Conservation (phyloP, 1,140 invertebrate genomes). For the Temnothorax nylanderi region DNA sequence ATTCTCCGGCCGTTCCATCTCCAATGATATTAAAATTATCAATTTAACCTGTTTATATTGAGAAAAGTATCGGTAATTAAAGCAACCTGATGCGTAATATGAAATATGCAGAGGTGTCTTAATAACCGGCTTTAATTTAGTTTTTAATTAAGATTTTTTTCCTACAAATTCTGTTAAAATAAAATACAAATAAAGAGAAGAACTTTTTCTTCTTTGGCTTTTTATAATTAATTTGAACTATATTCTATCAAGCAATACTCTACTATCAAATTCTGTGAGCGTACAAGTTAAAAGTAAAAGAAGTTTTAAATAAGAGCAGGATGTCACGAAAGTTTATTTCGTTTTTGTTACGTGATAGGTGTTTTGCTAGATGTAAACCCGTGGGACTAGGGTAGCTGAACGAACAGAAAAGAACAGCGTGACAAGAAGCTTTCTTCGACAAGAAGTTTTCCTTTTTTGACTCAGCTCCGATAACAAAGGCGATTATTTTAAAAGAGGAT, state of each 20-base stretch:
- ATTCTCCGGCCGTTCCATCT: conserved; percentile 9
- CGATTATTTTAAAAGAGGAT: conserved; percentile 63
- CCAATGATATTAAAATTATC: conserved; percentile 34
- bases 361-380: conserved; percentile 25
- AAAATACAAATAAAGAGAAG: not conserved
- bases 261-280: not conserved
- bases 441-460: conserved; percentile 4
- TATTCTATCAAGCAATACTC: not conserved
- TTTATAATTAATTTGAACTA: not conserved
- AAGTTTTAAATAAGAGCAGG: not conserved
- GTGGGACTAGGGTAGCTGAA: not conserved
- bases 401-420: not conserved
- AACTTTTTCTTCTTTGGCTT: not conserved
- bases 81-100: not conserved
- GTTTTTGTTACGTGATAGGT: conserved; percentile 30
- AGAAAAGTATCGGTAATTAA: conserved; percentile 14
- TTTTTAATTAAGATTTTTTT: not conserved
- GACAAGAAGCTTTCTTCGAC: conserved; percentile 14
- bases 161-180: not conserved
- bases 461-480: conserved; percentile 41
- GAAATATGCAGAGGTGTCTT: not conserved
- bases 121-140: conserved; percentile 7
- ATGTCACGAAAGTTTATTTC: conserved; percentile 5
- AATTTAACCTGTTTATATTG: conserved; percentile 10
- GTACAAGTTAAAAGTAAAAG: not conserved